A percentile compares a stretch with the other conserved stretches of the same genome.
Conservation (phyloP, 2,888 invertebrate species). For the Pollenia labialis region DNA sequence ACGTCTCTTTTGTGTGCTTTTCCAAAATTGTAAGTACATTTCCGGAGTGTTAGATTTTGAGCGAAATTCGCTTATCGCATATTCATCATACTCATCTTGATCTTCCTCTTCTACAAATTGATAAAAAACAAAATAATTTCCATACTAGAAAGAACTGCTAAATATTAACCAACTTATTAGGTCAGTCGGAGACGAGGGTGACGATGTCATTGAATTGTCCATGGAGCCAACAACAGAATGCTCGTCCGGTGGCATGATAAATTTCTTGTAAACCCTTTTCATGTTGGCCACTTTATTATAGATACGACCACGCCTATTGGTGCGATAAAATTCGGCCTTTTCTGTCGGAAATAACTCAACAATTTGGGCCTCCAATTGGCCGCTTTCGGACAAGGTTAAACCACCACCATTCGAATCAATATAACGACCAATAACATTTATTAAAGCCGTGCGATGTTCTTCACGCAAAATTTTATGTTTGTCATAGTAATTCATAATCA, state of each 20-base stretch:
- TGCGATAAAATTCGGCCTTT: constrained; percentile 65
- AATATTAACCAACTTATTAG: constrained; percentile 58
- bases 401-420: constrained; percentile 54
- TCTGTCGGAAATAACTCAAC: constrained; percentile 68
- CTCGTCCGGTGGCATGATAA: constrained; percentile 30
- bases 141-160: neutral
- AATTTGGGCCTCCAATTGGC: constrained; percentile 62
- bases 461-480: constrained; percentile 65
- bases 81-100: constrained; percentile 49
- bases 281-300: constrained; percentile 69
- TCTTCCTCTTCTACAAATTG: constrained; percentile 56
- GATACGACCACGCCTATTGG: constrained; percentile 63
- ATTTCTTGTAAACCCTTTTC: constrained; percentile 65
- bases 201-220: constrained; percentile 30
- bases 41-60: constrained; percentile 27
- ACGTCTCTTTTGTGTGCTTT: constrained; percentile 50
- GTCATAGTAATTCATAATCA: constrained; percentile 61
- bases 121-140: neutral
- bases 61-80: constrained; percentile 50
- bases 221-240: neutral
- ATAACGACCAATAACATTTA: constrained; percentile 66
- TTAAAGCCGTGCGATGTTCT: constrained; percentile 64
- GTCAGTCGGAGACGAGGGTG: constrained; percentile 40
- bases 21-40: constrained; percentile 61
- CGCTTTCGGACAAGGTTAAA: constrained; percentile 52